phyloP scores from a whole-genome alignment of 2,797 vertebrate genomes.

The Phaenicophaeus curvirostris region DNA sequence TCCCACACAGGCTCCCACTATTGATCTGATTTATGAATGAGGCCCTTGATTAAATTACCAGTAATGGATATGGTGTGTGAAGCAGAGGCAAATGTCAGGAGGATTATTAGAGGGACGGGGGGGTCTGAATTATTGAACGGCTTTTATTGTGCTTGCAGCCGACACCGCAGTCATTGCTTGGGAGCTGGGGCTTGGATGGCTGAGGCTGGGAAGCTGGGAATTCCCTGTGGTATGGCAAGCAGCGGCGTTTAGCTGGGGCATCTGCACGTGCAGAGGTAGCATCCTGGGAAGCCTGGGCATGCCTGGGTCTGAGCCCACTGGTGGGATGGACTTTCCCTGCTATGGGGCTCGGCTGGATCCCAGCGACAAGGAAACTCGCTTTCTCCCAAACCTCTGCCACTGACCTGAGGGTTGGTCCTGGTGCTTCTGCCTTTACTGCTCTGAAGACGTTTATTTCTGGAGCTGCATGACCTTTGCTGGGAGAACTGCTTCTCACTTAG shows the following conservation, averaged over 20 bases:
- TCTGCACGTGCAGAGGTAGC: not conserved
- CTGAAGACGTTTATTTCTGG: not conserved
- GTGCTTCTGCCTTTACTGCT: not conserved
- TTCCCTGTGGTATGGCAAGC: not conserved
- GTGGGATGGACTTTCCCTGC: not conserved
- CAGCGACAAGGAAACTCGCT: not conserved
- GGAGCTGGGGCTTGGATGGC: not conserved
- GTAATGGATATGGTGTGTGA: not conserved
- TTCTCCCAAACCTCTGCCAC: not conserved
- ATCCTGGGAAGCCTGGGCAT: not conserved
- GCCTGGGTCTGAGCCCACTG: accelerated
- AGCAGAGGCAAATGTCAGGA: not conserved
- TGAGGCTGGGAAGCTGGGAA: not conserved
- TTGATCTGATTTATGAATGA: not conserved
- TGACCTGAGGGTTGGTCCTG: not conserved
- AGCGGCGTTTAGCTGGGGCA: not conserved
- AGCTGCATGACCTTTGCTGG: not conserved
- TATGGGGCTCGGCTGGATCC: accelerated
- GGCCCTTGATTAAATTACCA: not conserved
- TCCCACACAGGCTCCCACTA: not conserved
- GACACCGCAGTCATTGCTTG: accelerated
- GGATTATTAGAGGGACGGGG: not conserved
- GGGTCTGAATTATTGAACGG: not conserved
- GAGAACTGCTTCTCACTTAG: no score
- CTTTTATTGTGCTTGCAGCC: not conserved